Conservation (phyloP, 2,797 vertebrate species). For the Ciconia nigra region DNA sequence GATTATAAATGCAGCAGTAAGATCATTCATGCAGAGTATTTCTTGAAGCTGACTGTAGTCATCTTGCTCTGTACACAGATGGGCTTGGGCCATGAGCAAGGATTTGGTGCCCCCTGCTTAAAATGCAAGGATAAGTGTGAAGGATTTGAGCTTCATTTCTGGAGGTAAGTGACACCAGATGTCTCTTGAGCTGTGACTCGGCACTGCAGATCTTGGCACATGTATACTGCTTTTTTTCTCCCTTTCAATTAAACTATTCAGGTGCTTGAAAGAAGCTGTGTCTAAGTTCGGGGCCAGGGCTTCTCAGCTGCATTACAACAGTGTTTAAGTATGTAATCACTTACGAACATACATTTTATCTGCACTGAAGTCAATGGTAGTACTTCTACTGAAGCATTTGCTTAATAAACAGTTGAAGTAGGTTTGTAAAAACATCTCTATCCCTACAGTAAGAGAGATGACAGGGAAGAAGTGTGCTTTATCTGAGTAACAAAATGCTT, state of each 20-base stretch:
- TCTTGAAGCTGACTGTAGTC: constrained; percentile 10
- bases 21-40: neutral
- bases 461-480: neutral
- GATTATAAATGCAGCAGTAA: neutral
- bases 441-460: neutral
- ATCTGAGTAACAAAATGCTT: neutral
- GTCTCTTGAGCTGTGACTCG: neutral
- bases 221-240: neutral
- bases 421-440: neutral
- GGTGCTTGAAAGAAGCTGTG: neutral
- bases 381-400: neutral
- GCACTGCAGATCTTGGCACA: neutral
- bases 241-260: neutral
- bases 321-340: neutral
- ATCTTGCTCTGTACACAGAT: constrained; percentile 78
- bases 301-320: neutral
- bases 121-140: constrained; percentile 98
- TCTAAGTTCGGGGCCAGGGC: neutral
- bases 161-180: constrained; percentile 84
- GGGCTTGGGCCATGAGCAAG: constrained; percentile 94
- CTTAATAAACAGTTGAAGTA: neutral
- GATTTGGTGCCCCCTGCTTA: constrained; percentile 91
- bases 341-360: neutral
- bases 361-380: neutral
- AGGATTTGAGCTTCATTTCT: constrained; percentile 97